Evolutionary conservation across 2,797 vertebrate genomes (phyloP).

Genomic region (Lacerta bilineata): DNA sequence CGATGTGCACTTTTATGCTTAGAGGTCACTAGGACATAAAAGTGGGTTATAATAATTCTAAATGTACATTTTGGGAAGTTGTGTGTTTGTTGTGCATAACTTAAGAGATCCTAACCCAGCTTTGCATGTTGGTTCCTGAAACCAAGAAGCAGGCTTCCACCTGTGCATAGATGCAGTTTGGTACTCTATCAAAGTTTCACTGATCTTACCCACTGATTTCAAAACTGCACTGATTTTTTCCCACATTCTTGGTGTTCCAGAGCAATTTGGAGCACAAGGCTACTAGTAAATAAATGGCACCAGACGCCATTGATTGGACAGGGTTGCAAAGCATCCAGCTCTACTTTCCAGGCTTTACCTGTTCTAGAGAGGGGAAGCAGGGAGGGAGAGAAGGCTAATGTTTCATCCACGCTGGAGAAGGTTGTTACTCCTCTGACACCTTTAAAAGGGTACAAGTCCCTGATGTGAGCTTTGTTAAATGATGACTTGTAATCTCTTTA

Average conservation of each 20-base stretch:
- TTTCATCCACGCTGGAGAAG: not conserved
- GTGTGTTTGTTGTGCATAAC: too few relatives aligned
- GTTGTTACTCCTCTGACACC: not conserved
- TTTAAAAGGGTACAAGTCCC: conserved; percentile 45
- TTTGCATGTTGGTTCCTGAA: too few relatives aligned
- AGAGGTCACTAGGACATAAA: too few relatives aligned
- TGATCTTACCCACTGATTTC: too few relatives aligned
- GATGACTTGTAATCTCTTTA: conserved; percentile 64
- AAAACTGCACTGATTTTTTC: not conserved
- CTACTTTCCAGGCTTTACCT: not conserved
- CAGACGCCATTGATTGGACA: not conserved
- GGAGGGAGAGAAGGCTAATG: not conserved
- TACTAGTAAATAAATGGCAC: too few relatives aligned
- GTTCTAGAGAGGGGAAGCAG: not conserved
- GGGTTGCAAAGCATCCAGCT: not conserved
- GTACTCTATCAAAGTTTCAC: too few relatives aligned
- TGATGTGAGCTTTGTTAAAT: conserved; percentile 55
- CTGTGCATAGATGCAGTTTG: too few relatives aligned
- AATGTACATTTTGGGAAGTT: too few relatives aligned
- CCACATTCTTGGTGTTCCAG: not conserved
- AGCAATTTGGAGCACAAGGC: not conserved
- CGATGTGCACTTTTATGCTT: too few relatives aligned
- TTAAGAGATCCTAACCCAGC: too few relatives aligned
- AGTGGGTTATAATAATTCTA: too few relatives aligned
- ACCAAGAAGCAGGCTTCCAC: too few relatives aligned